These are phyloP conservation scores for Lordiphosa andalusiaca DNA, from an alignment of 2,888 invertebrate species.

Conservation along the genomic window DNA sequence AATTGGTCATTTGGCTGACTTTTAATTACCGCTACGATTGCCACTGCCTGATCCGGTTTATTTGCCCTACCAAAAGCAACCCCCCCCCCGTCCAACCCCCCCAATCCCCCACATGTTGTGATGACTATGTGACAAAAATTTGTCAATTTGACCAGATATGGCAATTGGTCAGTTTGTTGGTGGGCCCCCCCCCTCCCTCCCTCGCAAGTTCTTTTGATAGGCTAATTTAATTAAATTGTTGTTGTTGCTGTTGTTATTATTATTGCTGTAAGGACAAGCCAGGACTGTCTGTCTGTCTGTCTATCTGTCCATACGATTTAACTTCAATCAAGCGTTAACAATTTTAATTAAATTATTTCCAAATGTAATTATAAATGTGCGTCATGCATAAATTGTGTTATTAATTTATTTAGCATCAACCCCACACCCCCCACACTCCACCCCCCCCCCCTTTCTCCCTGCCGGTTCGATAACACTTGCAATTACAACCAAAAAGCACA, in stretches of 20 bases:
- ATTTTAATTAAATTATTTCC: slow-evolving; percentile 76
- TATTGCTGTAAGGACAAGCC: slow-evolving; percentile 1
- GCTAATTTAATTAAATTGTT: slow-evolving; percentile 66
- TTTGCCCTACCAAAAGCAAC: slow-evolving; percentile 39
- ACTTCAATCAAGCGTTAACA: slow-evolving; percentile 76
- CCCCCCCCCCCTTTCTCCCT: not conserved
- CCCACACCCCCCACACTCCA: not conserved
- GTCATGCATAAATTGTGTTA: slow-evolving; percentile 70
- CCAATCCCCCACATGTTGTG: not conserved
- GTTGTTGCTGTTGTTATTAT: slow-evolving; percentile 10
- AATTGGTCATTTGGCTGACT: slow-evolving; percentile 68
- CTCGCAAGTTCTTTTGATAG: slow-evolving; percentile 35
- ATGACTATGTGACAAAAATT: slow-evolving; percentile 33
- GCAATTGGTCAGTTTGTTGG: slow-evolving; percentile 57
- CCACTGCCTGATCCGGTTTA: slow-evolving; percentile 55
- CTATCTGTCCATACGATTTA: slow-evolving; percentile 50
- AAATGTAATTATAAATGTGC: slow-evolving; percentile 76
- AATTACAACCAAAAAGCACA: slow-evolving; percentile 24
- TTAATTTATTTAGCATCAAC: slow-evolving; percentile 61
- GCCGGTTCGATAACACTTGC: slow-evolving; percentile 27
- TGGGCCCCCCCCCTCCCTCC: too few relatives aligned
- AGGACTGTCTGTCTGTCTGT: not conserved
- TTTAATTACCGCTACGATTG: slow-evolving; percentile 65
- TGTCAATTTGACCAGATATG: slow-evolving; percentile 56
- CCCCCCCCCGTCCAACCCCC: too few relatives aligned